These are phyloP conservation scores for Drosophila mimica DNA, from an alignment of 2,888 invertebrate genomes.

Conservation along the genomic window DNA sequence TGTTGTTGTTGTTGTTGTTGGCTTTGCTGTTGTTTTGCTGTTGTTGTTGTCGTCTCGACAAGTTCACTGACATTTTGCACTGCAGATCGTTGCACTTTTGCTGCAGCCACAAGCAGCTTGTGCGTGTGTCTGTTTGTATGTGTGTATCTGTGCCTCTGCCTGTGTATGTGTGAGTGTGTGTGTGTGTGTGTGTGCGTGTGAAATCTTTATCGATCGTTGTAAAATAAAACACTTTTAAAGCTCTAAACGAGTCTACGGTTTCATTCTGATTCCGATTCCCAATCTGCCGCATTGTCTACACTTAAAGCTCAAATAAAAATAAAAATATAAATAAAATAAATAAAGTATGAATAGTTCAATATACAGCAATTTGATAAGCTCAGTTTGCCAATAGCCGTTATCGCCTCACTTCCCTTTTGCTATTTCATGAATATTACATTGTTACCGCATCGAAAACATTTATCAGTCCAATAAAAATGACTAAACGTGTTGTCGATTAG, in stretches of 20 bases:
- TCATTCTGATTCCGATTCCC: not conserved
- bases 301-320: not conserved
- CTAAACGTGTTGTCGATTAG: not conserved
- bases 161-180: too few species aligned
- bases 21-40: constrained; percentile 8
- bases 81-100: constrained; percentile 83
- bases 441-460: not conserved
- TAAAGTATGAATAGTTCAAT: not conserved
- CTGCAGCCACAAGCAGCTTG: constrained; percentile 36
- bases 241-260: not conserved
- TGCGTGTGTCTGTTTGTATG: constrained; percentile 1
- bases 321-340: not conserved
- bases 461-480: not conserved
- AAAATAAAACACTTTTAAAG: not conserved
- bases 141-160: not conserved
- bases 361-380: not conserved
- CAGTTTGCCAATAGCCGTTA: not conserved
- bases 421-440: not conserved
- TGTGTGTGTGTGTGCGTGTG: constrained; percentile 27
- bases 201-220: constrained; percentile 34
- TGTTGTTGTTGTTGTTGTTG: constrained; percentile 19
- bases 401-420: not conserved
- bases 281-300: not conserved
- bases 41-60: constrained; percentile 46
- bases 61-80: constrained; percentile 83